A percentile compares a stretch with the other conserved stretches of the same genome.
Evolutionary conservation across 2,113 vertebrate genomes (phyloP).

Genomic region (Cololabis saira): DNA sequence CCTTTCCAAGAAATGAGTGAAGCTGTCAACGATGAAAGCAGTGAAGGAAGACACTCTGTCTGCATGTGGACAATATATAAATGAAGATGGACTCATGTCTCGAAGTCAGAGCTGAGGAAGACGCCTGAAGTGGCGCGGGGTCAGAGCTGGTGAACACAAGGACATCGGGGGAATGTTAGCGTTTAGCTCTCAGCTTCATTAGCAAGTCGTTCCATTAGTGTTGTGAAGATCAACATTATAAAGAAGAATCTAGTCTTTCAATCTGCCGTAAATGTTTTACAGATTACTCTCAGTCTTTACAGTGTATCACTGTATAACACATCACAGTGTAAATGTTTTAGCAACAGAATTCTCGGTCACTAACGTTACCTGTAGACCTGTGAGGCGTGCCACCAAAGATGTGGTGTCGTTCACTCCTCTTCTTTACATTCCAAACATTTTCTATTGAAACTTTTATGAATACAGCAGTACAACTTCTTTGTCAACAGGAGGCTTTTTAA

Average conservation of each 20-base stretch:
- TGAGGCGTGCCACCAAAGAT: conserved; percentile 26
- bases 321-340: conserved; percentile 43
- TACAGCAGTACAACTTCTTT: conserved; percentile 78
- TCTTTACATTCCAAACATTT: conserved; percentile 68
- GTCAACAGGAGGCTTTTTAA: conserved; percentile 77
- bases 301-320: conserved; percentile 53
- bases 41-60: conserved; percentile 15
- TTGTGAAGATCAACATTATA: conserved; percentile 23
- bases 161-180: conserved; percentile 15
- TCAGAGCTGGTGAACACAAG: conserved; percentile 22
- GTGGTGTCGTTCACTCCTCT: conserved; percentile 57
- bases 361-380: conserved; percentile 36
- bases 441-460: conserved; percentile 62
- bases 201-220: conserved; percentile 26
- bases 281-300: conserved; percentile 23
- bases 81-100: conserved; percentile 11
- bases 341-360: conserved; percentile 34
- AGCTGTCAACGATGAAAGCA: conserved; percentile 4
- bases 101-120: neutral
- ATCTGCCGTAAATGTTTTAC: conserved; percentile 22
- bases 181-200: conserved; percentile 19
- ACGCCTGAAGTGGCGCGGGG: conserved; percentile 33
- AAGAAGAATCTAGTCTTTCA: conserved; percentile 7
- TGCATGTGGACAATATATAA: neutral
- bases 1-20: conserved; percentile 82